A percentile compares a stretch with the other conserved stretches of the same genome.
phyloP scores from a whole-genome alignment of 2,113 vertebrate genomes.

The Nibea albiflora region DNA sequence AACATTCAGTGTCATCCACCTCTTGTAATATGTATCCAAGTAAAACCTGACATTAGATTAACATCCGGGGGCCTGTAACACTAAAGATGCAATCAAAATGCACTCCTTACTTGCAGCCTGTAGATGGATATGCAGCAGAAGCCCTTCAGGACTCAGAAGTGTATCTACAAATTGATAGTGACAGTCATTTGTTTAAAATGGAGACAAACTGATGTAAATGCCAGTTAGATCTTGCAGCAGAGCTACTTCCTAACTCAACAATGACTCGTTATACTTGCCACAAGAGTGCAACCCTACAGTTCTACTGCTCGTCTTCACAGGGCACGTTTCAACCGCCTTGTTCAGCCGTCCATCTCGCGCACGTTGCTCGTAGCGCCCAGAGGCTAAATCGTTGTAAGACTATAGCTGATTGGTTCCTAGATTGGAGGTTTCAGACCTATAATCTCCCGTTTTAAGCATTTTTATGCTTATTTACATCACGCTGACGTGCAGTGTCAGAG shows the following conservation, averaged over 20 bases:
- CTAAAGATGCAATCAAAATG: neutral
- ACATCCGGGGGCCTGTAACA: neutral
- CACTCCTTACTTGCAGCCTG: neutral
- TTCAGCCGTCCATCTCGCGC: neutral
- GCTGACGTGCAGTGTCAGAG: neutral
- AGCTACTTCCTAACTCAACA: neutral
- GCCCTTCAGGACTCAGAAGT: neutral
- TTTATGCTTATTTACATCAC: too few species aligned
- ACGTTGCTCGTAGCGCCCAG: too few species aligned
- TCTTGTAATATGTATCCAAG: neutral
- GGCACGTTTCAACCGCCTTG: neutral
- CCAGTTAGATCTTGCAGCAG: neutral
- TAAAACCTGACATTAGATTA: neutral
- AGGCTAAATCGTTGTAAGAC: too few species aligned
- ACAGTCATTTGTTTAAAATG: too few species aligned
- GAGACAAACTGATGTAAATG: neutral
- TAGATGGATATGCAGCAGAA: neutral
- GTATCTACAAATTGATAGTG: neutral
- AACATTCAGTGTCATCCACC: neutral
- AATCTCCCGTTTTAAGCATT: neutral
- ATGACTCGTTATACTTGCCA: neutral
- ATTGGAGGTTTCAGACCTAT: neutral
- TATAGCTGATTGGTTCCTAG: too few species aligned
- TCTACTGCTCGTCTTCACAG: neutral
- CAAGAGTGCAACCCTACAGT: neutral